Base-by-base conservation (phyloP, 2,888 invertebrate genomes). In the Imbricaverruca yamaguchii region DNA sequence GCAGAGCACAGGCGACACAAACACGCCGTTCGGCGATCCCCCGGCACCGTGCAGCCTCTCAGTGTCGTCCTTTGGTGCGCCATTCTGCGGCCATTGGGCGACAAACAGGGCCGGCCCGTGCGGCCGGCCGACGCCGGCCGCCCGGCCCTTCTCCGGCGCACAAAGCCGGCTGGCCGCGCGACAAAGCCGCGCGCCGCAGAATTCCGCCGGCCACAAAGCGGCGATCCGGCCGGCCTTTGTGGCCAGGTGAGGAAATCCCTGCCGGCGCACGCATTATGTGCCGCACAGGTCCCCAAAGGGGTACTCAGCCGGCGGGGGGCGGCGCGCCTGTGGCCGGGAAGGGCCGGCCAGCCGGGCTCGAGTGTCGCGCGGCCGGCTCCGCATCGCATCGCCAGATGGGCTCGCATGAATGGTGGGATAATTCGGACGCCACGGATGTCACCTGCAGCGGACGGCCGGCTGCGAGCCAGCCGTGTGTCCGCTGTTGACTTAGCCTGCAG, bases 171-270 rank as follows among this genome's bases (percentile, higher is more conserved):
- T 13, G 53, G 53, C 53, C 39, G 10, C 13, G 18, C 53, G 53
- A 74, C 74, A 74, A 74, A 53, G 74, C 18, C 10, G 53, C 74
- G 23, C 67, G 3, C 74, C 74, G 25, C 74, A 74, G 74, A 74
- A 74, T 74, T 74, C 74, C 74, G 74, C 3, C 74, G 53, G 74
- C 74, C 74, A 53, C 74, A 74, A 74, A 53, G 74, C 39, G 74
- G 39, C 74, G 74, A 74, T 74, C 53, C 53, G 53, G 74, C 18
- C 53, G 53, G 12, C 53, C 74, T 53, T 74, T 74, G 74, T 74
- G 74, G 11, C 53, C 74, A 74, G 74, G 74, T 74, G 74, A 74
- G 74, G 74, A 74, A 74, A 69, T 69, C 39, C 69, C 69, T 65
- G n/a, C 65, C 69, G 3, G 25, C 39, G 25, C 12, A 39, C 69